Evolutionary conservation across 2,797 vertebrate genomes (phyloP).

Genomic region (Sebastes steindachneri): DNA sequence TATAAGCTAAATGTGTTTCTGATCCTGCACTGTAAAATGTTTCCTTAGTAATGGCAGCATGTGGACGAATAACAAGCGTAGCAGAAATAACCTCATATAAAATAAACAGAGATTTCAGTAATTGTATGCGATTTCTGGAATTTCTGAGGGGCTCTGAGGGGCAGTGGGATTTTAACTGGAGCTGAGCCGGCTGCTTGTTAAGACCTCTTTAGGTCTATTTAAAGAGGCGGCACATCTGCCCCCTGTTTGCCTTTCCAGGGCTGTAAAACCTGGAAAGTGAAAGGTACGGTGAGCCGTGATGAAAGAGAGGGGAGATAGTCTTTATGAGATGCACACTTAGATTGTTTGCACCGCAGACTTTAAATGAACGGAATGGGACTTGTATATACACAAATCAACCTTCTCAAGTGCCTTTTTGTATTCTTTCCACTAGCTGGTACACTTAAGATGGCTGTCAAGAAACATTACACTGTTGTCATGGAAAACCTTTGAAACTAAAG

Average conservation of each 20-base stretch:
- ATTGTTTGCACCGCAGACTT: slow-evolving; percentile 29
- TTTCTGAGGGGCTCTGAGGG: slow-evolving; percentile 25
- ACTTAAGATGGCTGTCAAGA: slow-evolving; percentile 19
- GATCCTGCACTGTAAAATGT: neutral
- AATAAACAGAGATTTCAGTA: neutral
- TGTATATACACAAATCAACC: slow-evolving; percentile 25
- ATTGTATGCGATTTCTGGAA: slow-evolving; percentile 17
- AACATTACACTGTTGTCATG: slow-evolving; percentile 48
- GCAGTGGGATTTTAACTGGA: slow-evolving; percentile 26
- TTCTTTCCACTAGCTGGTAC: slow-evolving; percentile 1
- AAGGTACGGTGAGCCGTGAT: slow-evolving; percentile 46
- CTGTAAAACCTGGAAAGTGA: slow-evolving; percentile 72
- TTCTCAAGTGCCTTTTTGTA: neutral
- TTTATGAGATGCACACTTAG: slow-evolving; percentile 47
- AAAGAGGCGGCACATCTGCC: slow-evolving; percentile 72
- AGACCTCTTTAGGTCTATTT: slow-evolving; percentile 73
- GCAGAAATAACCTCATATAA: neutral
- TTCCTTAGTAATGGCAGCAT: neutral
- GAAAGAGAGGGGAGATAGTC: slow-evolving; percentile 16
- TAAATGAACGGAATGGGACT: slow-evolving; percentile 30
- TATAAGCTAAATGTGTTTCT: neutral
- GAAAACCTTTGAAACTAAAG: slow-evolving; percentile 38
- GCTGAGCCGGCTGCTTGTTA: slow-evolving; percentile 52
- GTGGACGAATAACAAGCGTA: neutral
- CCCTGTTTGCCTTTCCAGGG: slow-evolving; percentile 75